Evolutionary conservation across 2,113 vertebrate species (phyloP).

Genomic region (Athene cunicularia): DNA sequence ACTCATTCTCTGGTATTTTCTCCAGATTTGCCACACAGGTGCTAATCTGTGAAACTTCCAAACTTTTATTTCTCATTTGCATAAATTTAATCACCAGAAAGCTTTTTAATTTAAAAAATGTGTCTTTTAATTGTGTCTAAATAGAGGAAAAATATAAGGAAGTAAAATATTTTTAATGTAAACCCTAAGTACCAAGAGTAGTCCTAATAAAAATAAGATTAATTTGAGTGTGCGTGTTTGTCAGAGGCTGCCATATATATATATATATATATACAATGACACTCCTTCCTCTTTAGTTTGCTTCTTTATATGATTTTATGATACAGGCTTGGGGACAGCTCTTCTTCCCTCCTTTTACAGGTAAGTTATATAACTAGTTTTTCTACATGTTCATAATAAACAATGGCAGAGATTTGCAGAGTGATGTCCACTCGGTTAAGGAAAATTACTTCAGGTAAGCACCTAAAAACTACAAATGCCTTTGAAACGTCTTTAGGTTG

Average conservation of each 20-base stretch:
- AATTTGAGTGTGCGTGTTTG: background rate
- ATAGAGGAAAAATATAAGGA: background rate
- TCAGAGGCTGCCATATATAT: background rate
- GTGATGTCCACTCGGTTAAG: background rate
- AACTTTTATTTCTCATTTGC: background rate
- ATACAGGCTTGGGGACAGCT: background rate
- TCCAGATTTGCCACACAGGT: background rate
- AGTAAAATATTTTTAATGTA: background rate
- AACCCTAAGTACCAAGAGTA: background rate
- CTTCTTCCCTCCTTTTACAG: background rate
- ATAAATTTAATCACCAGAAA: background rate
- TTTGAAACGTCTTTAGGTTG: background rate
- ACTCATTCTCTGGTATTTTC: background rate
- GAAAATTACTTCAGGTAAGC: background rate
- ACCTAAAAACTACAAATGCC: background rate
- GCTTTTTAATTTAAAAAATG: background rate
- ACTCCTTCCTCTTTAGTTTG: background rate
- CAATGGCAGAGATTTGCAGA: background rate
- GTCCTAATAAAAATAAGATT: background rate
- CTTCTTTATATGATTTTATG: background rate
- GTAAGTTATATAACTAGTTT: background rate
- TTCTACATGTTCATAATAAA: background rate
- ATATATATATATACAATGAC: background rate
- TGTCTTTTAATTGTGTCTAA: background rate
- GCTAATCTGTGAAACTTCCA: background rate